These are phyloP conservation scores for Enteromius afrohamiltoni DNA, from an alignment of 2,797 vertebrate genomes.

Conservation along the genomic window DNA sequence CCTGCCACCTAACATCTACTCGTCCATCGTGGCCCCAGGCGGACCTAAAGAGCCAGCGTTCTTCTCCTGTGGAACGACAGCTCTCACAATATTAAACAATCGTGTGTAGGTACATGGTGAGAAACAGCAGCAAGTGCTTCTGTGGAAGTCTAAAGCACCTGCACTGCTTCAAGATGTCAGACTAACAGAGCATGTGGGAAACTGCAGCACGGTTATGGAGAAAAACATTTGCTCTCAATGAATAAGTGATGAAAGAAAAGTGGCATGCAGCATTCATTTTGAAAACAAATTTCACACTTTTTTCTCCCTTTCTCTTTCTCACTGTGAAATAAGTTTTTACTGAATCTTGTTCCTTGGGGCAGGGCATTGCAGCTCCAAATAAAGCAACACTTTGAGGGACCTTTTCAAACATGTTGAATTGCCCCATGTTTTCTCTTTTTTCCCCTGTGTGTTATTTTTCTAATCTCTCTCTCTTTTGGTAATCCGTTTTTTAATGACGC, in stretches of 20 bases:
- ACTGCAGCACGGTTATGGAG: conserved; percentile 58
- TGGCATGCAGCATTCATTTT: conserved; percentile 73
- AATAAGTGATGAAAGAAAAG: conserved; percentile 77
- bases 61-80: neutral
- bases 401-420: conserved; percentile 34
- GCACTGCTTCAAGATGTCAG: conserved; percentile 57
- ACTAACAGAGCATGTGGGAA: conserved; percentile 49
- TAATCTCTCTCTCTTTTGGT: neutral
- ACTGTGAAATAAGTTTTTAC: conserved; percentile 55
- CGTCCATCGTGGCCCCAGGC: neutral
- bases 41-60: neutral
- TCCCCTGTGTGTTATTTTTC: neutral
- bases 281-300: conserved; percentile 64
- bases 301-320: conserved; percentile 22
- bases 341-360: conserved; percentile 67
- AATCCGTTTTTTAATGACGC: neutral
- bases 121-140: conserved; percentile 12
- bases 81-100: conserved; percentile 12
- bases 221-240: conserved; percentile 74
- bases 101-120: neutral
- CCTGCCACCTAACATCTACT: conserved; percentile 11
- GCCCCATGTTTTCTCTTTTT: neutral
- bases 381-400: conserved; percentile 50
- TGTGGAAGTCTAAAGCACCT: conserved; percentile 56
- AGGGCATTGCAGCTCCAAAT: conserved; percentile 55